Evolutionary conservation across 2,888 invertebrate genomes (phyloP).

Genomic region (Crematogaster levior): DNA sequence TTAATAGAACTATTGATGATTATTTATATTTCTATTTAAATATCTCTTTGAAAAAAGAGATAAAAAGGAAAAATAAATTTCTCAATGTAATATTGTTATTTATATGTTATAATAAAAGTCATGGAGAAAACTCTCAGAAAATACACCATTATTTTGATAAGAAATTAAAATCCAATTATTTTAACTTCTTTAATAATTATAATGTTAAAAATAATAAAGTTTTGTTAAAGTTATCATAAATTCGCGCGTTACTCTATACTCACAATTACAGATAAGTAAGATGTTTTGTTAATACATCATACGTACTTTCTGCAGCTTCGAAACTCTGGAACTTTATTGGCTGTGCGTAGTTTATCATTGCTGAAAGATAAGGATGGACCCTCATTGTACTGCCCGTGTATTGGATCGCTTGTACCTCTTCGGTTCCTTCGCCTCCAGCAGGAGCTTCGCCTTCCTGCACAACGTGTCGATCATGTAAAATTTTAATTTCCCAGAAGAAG

Average conservation of each 20-base stretch:
- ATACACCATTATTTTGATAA: background rate
- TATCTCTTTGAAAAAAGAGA: background rate
- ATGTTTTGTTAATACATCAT: background rate
- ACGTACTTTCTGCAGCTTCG: constrained; percentile 88
- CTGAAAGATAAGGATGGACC: constrained; percentile 90
- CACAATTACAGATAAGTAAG: background rate
- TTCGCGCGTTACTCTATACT: background rate
- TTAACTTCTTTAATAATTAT: background rate
- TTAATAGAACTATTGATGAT: background rate
- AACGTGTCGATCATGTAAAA: constrained; percentile 1
- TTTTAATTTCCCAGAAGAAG: constrained; percentile 17
- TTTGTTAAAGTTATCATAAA: background rate
- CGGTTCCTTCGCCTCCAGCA: constrained; percentile 86
- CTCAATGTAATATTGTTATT: background rate
- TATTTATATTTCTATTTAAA: background rate
- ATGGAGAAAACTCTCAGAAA: background rate
- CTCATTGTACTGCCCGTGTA: constrained; percentile 90
- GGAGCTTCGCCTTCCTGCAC: constrained; percentile 86
- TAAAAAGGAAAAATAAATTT: background rate
- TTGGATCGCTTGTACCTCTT: constrained; percentile 84
- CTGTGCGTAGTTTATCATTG: constrained; percentile 91
- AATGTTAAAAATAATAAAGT: background rate
- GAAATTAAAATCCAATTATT: background rate
- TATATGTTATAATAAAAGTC: background rate
- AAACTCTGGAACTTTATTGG: constrained; percentile 91